Evolutionary conservation across 2,888 invertebrate genomes (phyloP).

Genomic region (Lasioglossum lativentre): DNA sequence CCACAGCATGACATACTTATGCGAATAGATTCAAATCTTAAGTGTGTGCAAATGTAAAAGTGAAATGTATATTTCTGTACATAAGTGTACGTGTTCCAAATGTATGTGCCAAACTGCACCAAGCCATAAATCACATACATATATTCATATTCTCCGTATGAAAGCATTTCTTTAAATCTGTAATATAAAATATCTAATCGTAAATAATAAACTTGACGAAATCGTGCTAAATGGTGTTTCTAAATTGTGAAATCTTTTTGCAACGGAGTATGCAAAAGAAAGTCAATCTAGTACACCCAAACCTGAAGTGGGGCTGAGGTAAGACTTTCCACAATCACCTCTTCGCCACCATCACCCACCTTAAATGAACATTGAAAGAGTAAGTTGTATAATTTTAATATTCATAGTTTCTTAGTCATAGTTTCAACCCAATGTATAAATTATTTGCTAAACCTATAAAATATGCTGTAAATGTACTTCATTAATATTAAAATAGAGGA

Average conservation of each 20-base stretch:
- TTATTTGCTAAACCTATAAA: constrained; percentile 26
- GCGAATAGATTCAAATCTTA: constrained; percentile 31
- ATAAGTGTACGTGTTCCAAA: constrained; percentile 19
- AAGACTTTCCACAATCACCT: constrained; percentile 79
- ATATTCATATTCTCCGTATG: constrained; percentile 34
- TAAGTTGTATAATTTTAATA: constrained; percentile 54
- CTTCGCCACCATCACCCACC: constrained; percentile 80
- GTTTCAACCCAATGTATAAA: constrained; percentile 39
- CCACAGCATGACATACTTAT: constrained; percentile 21
- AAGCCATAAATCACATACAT: constrained; percentile 53
- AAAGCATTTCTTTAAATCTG: constrained; percentile 55
- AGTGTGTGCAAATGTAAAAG: constrained; percentile 61
- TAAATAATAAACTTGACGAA: constrained; percentile 52
- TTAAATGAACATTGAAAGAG: constrained; percentile 73
- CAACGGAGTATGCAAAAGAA: constrained; percentile 66
- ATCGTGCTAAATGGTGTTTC: constrained; percentile 67
- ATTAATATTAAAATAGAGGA: constrained; percentile 10
- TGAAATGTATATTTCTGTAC: constrained; percentile 31
- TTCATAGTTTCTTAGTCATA: constrained; percentile 29
- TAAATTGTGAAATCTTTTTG: constrained; percentile 63
- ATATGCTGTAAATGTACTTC: constrained; percentile 36
- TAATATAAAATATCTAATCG: constrained; percentile 45
- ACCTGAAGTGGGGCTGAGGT: constrained; percentile 80
- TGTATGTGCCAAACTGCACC: constrained; percentile 54
- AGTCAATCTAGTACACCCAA: constrained; percentile 74